phyloP scores from a whole-genome alignment of 1,140 invertebrate species.

The Heterodera carotae region DNA sequence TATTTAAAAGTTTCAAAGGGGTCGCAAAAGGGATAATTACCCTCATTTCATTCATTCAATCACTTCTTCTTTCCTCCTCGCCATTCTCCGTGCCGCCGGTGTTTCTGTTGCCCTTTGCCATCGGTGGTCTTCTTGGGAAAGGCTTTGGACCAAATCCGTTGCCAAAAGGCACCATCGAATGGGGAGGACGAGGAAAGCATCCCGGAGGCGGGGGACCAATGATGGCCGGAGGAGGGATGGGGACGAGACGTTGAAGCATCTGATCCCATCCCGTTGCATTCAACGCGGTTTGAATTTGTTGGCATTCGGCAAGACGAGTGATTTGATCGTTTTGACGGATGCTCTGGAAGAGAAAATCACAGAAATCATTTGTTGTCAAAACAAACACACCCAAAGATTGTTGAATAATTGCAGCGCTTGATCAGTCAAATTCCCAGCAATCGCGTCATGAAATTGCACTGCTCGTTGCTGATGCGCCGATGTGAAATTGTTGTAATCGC shows the following conservation, averaged over 20 bases:
- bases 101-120: background rate
- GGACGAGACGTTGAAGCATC: constrained; percentile 2
- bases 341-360: background rate
- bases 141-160: background rate
- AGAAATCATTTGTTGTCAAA: background rate
- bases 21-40: no score
- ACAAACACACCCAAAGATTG: constrained; percentile 17
- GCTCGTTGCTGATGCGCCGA: background rate
- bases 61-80: background rate
- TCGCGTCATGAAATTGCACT: constrained; percentile 12
- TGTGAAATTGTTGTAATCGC: constrained; percentile 25
- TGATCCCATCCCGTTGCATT: background rate
- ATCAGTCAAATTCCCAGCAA: background rate
- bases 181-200: constrained; percentile 15
- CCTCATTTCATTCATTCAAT: background rate
- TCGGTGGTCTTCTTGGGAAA: background rate
- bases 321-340: constrained; percentile 19
- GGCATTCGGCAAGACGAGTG: constrained; percentile 21
- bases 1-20: no score
- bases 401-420: constrained; percentile 13
- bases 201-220: constrained; percentile 4
- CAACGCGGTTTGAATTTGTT: constrained; percentile 1
- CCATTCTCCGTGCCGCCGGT: background rate
- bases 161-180: constrained; percentile 1
- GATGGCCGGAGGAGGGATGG: constrained; percentile 8